Conservation (phyloP, 2,888 invertebrate species). For the Halictus ligatus region DNA sequence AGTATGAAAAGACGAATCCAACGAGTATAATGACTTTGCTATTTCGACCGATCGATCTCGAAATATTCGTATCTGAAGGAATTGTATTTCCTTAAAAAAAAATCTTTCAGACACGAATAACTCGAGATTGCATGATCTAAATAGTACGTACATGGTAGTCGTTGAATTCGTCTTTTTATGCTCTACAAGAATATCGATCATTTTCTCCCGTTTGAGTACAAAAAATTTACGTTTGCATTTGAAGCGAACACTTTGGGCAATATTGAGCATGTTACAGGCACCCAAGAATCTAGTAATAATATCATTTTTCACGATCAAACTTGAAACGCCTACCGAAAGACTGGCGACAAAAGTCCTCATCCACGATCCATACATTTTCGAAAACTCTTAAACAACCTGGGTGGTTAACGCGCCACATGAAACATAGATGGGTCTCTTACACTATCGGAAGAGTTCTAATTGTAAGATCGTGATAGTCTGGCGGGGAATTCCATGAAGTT, state of each 20-base stretch:
- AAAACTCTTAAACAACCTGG: too few species aligned
- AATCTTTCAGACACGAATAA: neutral
- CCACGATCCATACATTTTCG: too few species aligned
- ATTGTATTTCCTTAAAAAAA: neutral
- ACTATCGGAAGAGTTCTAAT: neutral
- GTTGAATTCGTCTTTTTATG: neutral
- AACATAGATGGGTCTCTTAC: neutral
- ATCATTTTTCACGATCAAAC: too few species aligned
- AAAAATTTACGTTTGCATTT: too few species aligned
- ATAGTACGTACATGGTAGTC: neutral
- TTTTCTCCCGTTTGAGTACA: too few species aligned
- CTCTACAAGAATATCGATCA: neutral
- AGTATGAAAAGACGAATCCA: neutral
- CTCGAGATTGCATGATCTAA: neutral
- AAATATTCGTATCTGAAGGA: neutral
- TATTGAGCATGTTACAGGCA: too few species aligned
- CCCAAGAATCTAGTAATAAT: too few species aligned
- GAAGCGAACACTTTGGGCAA: too few species aligned
- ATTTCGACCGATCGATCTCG: too few species aligned
- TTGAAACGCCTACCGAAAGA: too few species aligned
- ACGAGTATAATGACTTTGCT: neutral
- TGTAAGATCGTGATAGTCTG: neutral
- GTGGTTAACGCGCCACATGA: too few species aligned
- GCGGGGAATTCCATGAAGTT: neutral
- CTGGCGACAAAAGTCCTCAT: too few species aligned